Evolutionary conservation across 1,140 invertebrate genomes (phyloP), one percentile per base, ranked within the genome.

Genomic region (Drosophila biarmipes): DNA sequence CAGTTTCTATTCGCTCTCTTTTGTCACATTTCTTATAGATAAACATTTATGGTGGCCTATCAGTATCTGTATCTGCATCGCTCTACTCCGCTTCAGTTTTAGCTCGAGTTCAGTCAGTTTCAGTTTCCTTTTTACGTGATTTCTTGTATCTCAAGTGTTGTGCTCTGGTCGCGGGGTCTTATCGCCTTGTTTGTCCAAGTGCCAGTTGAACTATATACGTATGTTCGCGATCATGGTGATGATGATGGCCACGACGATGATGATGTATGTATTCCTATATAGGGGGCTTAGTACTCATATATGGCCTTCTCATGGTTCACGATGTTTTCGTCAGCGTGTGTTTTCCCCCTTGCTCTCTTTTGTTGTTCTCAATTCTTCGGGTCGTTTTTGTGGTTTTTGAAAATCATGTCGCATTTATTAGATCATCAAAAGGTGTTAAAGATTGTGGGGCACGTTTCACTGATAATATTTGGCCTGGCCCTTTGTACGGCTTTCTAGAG

Each of bases 331-430:
- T 66, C 62, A 45, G 62, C 34, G 19, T 55, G 38, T 68, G 38
- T 40, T 24, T 63, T 34, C 24, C 34, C 37, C 59, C 17, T 17
- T 21, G 14, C 17, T 7, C 8, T 53, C 29, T n/a, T 15, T 42
- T 54, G 15, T 14, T 73, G 67, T 29, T 79, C 69, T 61, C 64
- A 68, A 74, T 77, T 81, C 55, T 53, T 64, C 51, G 64, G 67
- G 48, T 40, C 21, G 61, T 73, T 79, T 61, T 69, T 75, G 71
- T 61, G 48, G 55, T 59, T 82, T 79, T 82, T 74, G 79, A 82
- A 78, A 82, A 82, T 82, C 79, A 82, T 82, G 79, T 82, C 79
- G 79, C 79, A 82, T 82, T 82, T 82, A 82, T 82, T 82, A 82
- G 79, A 82, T 82, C 79, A 82, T 82, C 79, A 82, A 76, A 75